Conservation (phyloP, 2,797 vertebrate species). For the Spondyliosoma cantharus region DNA sequence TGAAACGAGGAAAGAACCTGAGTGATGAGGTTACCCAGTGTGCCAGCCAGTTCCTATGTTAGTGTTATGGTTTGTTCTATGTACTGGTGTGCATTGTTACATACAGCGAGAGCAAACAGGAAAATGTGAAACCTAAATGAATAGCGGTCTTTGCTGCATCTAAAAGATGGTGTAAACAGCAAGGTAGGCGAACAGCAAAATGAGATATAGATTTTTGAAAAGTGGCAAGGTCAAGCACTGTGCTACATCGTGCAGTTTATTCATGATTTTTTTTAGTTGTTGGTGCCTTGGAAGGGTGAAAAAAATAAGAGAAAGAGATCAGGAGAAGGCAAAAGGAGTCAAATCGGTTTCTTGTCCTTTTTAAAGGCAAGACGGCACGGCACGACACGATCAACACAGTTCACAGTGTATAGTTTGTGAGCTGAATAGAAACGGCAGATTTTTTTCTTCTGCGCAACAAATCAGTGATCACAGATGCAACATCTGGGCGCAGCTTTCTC, state of each 20-base stretch:
- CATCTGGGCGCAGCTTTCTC: not conserved
- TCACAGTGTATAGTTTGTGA: not conserved
- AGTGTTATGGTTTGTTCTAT: conserved; percentile 34
- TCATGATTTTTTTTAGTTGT: not conserved
- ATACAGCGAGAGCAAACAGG: conserved; percentile 19
- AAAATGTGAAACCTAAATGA: conserved; percentile 1
- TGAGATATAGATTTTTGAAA: conserved; percentile 6
- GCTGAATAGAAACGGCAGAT: conserved; percentile 9
- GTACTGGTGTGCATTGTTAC: conserved; percentile 28
- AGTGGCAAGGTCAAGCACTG: not conserved
- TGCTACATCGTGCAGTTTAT: conserved; percentile 2
- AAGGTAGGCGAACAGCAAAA: not conserved
- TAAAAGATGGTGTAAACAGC: not conserved
- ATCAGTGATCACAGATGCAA: conserved; percentile 9
- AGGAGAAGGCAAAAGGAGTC: not conserved
- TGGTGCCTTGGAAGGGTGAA: not conserved
- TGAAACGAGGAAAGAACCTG: not conserved
- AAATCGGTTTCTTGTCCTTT: conserved; percentile 2
- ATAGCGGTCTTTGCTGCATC: not conserved
- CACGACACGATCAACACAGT: not conserved
- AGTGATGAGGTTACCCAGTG: not conserved
- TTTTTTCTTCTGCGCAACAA: not conserved
- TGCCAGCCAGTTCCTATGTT: conserved; percentile 22
- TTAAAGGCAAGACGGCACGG: not conserved
- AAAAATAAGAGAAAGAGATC: conserved; percentile 5